These are phyloP conservation scores for Cremastinae sp. DNA, from an alignment of 2,888 invertebrate genomes.

Conservation along the genomic window DNA sequence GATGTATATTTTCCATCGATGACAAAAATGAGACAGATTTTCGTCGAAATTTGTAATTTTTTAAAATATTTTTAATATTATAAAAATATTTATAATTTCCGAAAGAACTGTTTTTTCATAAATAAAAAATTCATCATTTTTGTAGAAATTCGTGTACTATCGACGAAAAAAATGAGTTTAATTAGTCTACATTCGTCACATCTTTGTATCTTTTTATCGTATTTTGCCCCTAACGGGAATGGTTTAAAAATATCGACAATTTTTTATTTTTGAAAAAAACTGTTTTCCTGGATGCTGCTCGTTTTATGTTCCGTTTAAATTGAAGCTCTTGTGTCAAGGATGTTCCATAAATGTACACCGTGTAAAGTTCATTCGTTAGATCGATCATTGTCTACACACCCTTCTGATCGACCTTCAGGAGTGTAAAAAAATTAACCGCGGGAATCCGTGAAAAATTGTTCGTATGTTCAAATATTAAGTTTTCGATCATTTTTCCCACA, in stretches of 20 bases:
- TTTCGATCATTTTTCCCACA: slow-evolving; percentile 17
- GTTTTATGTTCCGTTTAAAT: slow-evolving; percentile 23
- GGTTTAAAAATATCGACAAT: background rate
- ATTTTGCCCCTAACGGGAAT: background rate
- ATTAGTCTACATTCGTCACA: too few relatives aligned
- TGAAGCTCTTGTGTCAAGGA: slow-evolving; percentile 35
- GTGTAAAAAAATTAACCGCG: background rate
- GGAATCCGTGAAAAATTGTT: background rate
- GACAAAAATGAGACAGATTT: too few relatives aligned
- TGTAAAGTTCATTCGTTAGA: slow-evolving; percentile 47
- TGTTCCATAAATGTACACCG: slow-evolving; percentile 13
- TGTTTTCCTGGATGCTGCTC: background rate
- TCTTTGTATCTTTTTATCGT: too few relatives aligned
- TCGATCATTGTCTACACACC: slow-evolving; percentile 34
- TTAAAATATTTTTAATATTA: too few relatives aligned
- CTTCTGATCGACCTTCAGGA: slow-evolving; percentile 24
- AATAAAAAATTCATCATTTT: too few relatives aligned
- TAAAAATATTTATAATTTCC: too few relatives aligned
- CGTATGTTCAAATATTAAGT: slow-evolving; percentile 13
- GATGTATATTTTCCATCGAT: too few relatives aligned
- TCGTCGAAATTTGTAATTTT: too few relatives aligned
- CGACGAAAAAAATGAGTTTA: too few relatives aligned
- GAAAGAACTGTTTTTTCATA: too few relatives aligned
- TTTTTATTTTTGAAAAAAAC: too few relatives aligned
- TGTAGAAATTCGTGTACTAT: too few relatives aligned